Percentiles rank a stretch among this genome's conserved stretches.
These are phyloP conservation scores for Stictonetta naevosa DNA, from an alignment of 2,113 vertebrate species.

Conservation along the genomic window DNA sequence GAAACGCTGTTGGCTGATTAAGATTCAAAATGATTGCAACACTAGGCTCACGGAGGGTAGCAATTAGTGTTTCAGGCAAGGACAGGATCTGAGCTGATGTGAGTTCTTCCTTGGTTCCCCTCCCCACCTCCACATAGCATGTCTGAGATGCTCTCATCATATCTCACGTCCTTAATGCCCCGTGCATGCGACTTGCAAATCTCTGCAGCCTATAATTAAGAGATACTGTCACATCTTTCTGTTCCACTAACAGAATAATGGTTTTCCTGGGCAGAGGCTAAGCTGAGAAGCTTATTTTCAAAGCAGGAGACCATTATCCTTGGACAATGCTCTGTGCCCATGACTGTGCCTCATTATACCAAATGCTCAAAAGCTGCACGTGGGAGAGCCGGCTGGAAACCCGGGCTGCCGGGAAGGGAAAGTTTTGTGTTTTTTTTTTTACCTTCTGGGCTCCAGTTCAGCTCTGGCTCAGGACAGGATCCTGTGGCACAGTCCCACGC, in stretches of 20 bases:
- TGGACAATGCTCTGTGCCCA: conserved; percentile 3
- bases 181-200: conserved; percentile 34
- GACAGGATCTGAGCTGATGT: background rate
- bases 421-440: background rate
- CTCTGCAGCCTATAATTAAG: conserved; percentile 51
- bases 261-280: conserved; percentile 27
- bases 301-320: conserved; percentile 37
- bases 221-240: conserved; percentile 13
- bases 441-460: background rate
- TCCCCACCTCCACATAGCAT: conserved; percentile 46
- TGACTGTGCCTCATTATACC: conserved; percentile 61
- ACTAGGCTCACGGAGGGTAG: background rate
- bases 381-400: background rate
- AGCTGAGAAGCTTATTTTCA: conserved; percentile 3
- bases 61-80: conserved; percentile 16
- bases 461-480: background rate
- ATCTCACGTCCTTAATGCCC: conserved; percentile 9
- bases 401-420: background rate
- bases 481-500: background rate
- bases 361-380: background rate
- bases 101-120: conserved; percentile 29
- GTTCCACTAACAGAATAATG: conserved; percentile 43
- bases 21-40: background rate
- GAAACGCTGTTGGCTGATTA: background rate
- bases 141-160: conserved; percentile 53